Evolutionary conservation across 2,888 invertebrate genomes (phyloP).

Genomic region (Hypolimnas misippus): DNA sequence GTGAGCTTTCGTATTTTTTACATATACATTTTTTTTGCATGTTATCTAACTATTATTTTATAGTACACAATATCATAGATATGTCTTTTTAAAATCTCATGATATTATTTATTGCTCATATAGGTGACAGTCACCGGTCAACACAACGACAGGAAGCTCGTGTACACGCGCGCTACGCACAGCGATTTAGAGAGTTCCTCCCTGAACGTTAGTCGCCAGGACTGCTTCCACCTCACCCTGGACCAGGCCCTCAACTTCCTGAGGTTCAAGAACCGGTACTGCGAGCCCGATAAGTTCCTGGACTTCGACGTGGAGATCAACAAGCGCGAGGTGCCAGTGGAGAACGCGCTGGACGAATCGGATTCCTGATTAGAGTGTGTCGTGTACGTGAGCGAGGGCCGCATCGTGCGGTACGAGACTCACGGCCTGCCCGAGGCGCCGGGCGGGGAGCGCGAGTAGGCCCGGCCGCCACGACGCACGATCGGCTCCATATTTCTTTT

Average conservation of each 20-base stretch:
- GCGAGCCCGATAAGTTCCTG: constrained; percentile 62
- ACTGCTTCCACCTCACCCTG: constrained; percentile 72
- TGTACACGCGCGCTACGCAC: constrained; percentile 68
- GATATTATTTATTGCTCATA: background rate
- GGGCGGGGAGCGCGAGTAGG: background rate
- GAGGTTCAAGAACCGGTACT: constrained; percentile 61
- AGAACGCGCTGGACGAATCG: constrained; percentile 29
- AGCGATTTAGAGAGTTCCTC: constrained; percentile 71
- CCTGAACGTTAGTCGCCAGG: constrained; percentile 63
- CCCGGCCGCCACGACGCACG: background rate
- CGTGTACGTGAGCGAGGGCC: constrained; percentile 46
- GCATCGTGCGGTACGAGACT: constrained; percentile 42
- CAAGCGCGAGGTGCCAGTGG: constrained; percentile 31
- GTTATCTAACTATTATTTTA: too few relatives aligned
- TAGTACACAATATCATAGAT: background rate
- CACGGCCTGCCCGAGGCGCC: constrained; percentile 22
- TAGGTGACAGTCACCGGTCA: constrained; percentile 67
- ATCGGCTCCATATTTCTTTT: too few relatives aligned
- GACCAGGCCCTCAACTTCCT: constrained; percentile 73
- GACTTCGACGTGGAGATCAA: constrained; percentile 51
- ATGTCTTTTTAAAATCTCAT: background rate
- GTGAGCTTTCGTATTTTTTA: too few relatives aligned
- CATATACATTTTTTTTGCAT: too few relatives aligned
- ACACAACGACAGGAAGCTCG: constrained; percentile 60
- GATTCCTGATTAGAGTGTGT: constrained; percentile 46